phyloP scores from a whole-genome alignment of 2,113 vertebrate genomes.

The Corythoichthys haematopterus region DNA sequence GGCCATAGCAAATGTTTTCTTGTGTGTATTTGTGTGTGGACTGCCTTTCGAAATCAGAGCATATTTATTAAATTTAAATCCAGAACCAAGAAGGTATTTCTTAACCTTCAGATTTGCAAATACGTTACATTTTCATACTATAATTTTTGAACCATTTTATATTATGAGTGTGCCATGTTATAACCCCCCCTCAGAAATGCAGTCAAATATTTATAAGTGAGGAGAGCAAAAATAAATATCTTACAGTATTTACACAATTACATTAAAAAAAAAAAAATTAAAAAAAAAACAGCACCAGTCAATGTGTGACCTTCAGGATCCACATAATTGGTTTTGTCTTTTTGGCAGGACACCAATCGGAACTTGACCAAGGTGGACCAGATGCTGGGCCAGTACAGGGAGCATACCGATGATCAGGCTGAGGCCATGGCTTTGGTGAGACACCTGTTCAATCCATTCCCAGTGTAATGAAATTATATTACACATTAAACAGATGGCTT shows the following conservation, averaged over 20 bases:
- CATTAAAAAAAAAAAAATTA: too few relatives aligned
- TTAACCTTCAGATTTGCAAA: background rate
- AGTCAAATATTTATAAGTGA: background rate
- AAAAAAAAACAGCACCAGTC: background rate
- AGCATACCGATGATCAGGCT: slow-evolving; percentile 81
- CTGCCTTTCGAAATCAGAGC: too few relatives aligned
- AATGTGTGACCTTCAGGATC: background rate
- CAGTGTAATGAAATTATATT: background rate
- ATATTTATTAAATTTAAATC: too few relatives aligned
- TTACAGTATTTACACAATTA: background rate
- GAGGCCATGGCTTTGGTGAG: slow-evolving; percentile 83
- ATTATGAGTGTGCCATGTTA: too few relatives aligned
- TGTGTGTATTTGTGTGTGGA: too few relatives aligned
- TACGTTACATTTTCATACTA: too few relatives aligned
- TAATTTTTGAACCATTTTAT: too few relatives aligned
- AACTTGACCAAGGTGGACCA: slow-evolving; percentile 86
- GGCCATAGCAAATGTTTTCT: too few relatives aligned
- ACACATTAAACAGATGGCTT: background rate
- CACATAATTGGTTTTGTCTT: background rate
- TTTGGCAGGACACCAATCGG: slow-evolving; percentile 84
- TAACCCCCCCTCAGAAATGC: too few relatives aligned
- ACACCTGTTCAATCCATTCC: background rate
- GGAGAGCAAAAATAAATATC: background rate
- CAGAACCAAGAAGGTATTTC: background rate
- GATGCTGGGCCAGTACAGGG: slow-evolving; percentile 86